Conservation (phyloP, 2,888 invertebrate species). For the Cosmia pyralina region DNA sequence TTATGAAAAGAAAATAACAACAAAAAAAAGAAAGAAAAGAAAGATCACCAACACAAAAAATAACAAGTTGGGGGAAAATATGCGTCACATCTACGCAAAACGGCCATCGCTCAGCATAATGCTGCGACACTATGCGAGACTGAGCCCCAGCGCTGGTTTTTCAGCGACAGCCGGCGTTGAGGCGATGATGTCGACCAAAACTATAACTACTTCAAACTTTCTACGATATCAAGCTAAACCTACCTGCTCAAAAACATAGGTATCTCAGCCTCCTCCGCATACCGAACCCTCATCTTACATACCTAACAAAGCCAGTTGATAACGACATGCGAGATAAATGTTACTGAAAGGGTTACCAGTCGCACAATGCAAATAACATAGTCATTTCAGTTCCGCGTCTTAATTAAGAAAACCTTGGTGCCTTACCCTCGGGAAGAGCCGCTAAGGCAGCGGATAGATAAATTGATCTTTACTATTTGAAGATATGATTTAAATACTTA, state of each 20-base stretch:
- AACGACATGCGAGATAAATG: conserved; percentile 51
- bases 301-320: conserved; percentile 43
- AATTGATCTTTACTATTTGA: not conserved
- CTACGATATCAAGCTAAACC: not conserved
- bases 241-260: not conserved
- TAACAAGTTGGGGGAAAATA: too few relatives aligned
- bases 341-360: conserved; percentile 54
- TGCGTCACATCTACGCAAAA: too few relatives aligned
- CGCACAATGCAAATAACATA: conserved; percentile 67
- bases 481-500: too few relatives aligned
- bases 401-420: conserved; percentile 70
- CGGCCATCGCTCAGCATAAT: too few relatives aligned
- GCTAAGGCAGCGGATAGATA: conserved; percentile 37
- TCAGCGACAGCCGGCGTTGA: too few relatives aligned
- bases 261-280: not conserved
- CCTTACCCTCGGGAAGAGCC: conserved; percentile 43
- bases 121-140: too few relatives aligned
- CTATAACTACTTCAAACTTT: not conserved
- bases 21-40: too few relatives aligned
- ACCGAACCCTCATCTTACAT: not conserved
- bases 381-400: conserved; percentile 57
- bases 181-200: not conserved
- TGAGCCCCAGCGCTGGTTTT: too few relatives aligned
- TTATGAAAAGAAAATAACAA: too few relatives aligned
- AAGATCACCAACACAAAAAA: too few relatives aligned